A percentile compares a stretch with the other conserved stretches of the same genome.
Conservation (phyloP, 2,888 invertebrate species). For the Brenthis hecate region DNA sequence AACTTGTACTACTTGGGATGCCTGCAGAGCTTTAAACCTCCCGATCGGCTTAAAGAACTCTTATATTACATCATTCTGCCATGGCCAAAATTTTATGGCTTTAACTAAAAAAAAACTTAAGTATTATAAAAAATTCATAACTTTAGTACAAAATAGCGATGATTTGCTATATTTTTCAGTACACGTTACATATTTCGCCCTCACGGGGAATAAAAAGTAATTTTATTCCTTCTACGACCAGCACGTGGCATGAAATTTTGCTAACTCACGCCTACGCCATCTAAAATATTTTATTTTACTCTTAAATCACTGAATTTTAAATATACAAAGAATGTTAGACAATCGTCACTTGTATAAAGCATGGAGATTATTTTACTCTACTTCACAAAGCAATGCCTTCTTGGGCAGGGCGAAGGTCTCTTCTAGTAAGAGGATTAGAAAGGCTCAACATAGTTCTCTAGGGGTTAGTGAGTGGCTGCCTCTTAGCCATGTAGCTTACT, state of each 20-base stretch:
- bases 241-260: background rate
- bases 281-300: background rate
- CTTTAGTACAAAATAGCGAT: background rate
- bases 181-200: background rate
- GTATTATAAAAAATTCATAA: background rate
- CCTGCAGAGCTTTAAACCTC: no score
- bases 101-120: no score
- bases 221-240: slow-evolving; percentile 3
- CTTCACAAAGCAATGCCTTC: slow-evolving; percentile 25
- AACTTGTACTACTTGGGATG: background rate
- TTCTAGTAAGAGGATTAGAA: slow-evolving; percentile 37
- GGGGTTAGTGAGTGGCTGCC: slow-evolving; percentile 30
- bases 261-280: background rate
- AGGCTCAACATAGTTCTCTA: slow-evolving; percentile 33
- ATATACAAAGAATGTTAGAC: slow-evolving; percentile 4
- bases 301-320: slow-evolving; percentile 1
- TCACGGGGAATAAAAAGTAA: background rate
- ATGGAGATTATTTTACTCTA: slow-evolving; percentile 18
- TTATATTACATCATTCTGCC: no score
- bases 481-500: slow-evolving; percentile 30
- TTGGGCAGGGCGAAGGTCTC: slow-evolving; percentile 26
- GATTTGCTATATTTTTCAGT: background rate
- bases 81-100: no score
- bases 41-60: no score
- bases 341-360: slow-evolving; percentile 12